Conservation (phyloP, 2,888 invertebrate species). For the Papilio gigon region DNA sequence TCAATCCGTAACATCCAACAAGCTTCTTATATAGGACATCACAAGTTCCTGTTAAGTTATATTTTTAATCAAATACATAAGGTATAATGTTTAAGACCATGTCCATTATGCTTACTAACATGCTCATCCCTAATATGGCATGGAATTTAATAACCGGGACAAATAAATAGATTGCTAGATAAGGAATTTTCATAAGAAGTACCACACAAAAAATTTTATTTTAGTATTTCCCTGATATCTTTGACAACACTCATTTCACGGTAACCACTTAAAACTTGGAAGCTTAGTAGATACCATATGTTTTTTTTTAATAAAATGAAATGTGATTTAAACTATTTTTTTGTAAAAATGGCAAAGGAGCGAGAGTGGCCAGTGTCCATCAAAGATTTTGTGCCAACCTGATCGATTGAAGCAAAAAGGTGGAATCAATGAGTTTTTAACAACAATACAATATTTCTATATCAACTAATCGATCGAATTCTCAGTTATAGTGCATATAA, state of each 20-base stretch:
- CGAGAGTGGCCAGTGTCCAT: too few species aligned
- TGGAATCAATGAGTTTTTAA: too few species aligned
- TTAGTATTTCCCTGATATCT: too few species aligned
- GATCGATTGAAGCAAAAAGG: too few species aligned
- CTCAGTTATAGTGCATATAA: neutral
- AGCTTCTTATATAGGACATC: neutral
- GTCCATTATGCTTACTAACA: neutral
- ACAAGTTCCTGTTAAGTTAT: neutral
- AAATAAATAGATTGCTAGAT: neutral
- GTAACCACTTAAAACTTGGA: too few species aligned
- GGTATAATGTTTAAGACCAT: neutral
- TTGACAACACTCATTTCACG: too few species aligned
- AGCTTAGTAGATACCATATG: too few species aligned
- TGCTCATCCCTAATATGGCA: neutral
- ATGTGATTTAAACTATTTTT: too few species aligned
- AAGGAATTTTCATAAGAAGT: neutral
- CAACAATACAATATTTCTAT: too few species aligned
- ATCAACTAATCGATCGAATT: neutral
- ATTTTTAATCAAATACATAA: conserved; percentile 4
- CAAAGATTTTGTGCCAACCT: too few species aligned
- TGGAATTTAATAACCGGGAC: neutral
- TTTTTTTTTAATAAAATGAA: too few species aligned
- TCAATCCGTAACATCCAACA: neutral
- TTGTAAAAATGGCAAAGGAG: too few species aligned
- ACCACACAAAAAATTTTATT: neutral